These are phyloP conservation scores for Tachyglossus aculeatus DNA, from an alignment of 2,797 vertebrate species.

Conservation along the genomic window DNA sequence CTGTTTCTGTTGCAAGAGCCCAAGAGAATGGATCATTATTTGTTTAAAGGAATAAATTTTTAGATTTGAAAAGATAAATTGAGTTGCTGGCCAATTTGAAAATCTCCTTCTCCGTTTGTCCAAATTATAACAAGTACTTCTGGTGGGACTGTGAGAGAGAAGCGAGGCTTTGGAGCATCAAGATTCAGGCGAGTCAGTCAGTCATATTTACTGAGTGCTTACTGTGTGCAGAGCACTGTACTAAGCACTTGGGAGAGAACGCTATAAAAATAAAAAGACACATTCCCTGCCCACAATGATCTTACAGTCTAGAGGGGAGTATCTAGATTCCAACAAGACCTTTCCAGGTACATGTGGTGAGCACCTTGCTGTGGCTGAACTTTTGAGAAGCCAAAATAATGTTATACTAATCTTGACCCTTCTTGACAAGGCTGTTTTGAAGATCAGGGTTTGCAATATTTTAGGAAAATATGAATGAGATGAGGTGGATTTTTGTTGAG, in stretches of 20 bases:
- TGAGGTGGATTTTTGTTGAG: too few relatives aligned
- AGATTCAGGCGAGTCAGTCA: too few relatives aligned
- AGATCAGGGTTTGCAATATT: too few relatives aligned
- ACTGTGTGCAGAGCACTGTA: too few relatives aligned
- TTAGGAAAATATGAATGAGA: too few relatives aligned
- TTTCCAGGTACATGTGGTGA: background rate
- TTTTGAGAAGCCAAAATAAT: background rate
- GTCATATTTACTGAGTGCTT: too few relatives aligned
- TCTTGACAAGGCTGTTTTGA: background rate
- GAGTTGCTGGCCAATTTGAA: slow-evolving; percentile 3
- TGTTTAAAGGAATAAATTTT: slow-evolving; percentile 26
- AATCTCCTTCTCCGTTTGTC: slow-evolving; percentile 21
- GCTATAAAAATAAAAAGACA: too few relatives aligned
- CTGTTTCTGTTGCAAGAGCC: background rate
- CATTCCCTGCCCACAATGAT: too few relatives aligned
- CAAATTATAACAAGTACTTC: background rate
- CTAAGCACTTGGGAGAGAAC: too few relatives aligned
- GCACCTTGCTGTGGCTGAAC: background rate
- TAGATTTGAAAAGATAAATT: slow-evolving; percentile 7
- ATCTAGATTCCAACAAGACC: background rate
- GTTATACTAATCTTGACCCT: background rate
- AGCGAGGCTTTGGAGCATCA: background rate
- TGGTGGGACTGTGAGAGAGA: background rate
- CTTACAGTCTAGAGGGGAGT: too few relatives aligned
- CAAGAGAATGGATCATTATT: background rate